These are phyloP conservation scores for Trogon surrucura DNA, from an alignment of 2,113 vertebrate genomes.

Conservation along the genomic window DNA sequence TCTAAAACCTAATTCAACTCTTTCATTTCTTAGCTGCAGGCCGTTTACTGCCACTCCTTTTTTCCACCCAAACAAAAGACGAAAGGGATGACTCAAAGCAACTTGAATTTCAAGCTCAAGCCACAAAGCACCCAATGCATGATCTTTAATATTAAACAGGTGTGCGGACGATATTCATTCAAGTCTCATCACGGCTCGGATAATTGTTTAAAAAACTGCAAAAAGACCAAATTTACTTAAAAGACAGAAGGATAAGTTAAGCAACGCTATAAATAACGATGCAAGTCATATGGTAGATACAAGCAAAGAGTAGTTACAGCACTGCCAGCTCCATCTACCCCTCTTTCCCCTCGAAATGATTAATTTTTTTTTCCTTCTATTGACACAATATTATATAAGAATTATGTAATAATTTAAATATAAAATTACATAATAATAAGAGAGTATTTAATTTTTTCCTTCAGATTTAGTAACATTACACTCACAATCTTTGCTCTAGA, in stretches of 20 bases:
- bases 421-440: not conserved
- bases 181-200: conserved; percentile 30
- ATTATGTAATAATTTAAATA: not conserved
- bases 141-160: conserved; percentile 70
- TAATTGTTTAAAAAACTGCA: not conserved
- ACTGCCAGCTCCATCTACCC: not conserved
- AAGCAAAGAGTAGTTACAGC: not conserved
- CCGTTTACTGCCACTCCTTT: conserved; percentile 47
- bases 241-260: not conserved
- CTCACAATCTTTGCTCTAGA: not conserved
- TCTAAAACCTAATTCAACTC: conserved; percentile 59
- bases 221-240: not conserved
- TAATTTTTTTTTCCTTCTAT: not conserved
- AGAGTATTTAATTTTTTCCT: not conserved
- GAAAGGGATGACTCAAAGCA: conserved; percentile 60
- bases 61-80: conserved; percentile 59
- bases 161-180: conserved; percentile 55
- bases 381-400: not conserved
- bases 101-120: conserved; percentile 65
- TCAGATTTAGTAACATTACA: not conserved
- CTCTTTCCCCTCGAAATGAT: not conserved
- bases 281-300: not conserved
- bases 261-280: not conserved
- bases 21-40: conserved; percentile 56
- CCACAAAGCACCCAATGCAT: conserved; percentile 53